Percentiles rank a stretch among this genome's conserved stretches.
phyloP scores from a whole-genome alignment of 2,797 vertebrate genomes.

The Brotula barbata region DNA sequence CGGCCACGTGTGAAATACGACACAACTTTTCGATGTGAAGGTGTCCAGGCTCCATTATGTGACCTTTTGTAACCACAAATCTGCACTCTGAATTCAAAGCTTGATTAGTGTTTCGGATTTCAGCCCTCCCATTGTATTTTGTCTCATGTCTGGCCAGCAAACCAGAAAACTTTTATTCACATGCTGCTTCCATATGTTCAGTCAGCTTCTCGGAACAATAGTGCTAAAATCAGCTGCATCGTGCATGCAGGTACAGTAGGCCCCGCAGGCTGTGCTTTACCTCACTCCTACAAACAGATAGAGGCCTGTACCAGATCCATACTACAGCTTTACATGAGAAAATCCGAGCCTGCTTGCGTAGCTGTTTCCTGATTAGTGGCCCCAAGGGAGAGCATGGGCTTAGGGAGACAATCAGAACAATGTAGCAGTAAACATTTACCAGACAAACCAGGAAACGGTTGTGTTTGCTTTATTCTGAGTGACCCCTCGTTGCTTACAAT shows the following conservation, averaged over 20 bases:
- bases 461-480: constrained; percentile 33
- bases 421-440: constrained; percentile 7
- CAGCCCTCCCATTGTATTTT: constrained; percentile 47
- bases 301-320: not conserved
- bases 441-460: constrained; percentile 23
- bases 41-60: constrained; percentile 38
- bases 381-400: constrained; percentile 2
- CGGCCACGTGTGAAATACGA: constrained; percentile 44
- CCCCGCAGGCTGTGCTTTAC: not conserved
- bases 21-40: constrained; percentile 31
- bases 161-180: constrained; percentile 45
- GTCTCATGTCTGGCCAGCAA: constrained; percentile 68
- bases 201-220: constrained; percentile 33
- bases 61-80: constrained; percentile 44
- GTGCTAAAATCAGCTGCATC: constrained; percentile 32
- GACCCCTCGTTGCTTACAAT: constrained; percentile 25
- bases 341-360: constrained; percentile 12
- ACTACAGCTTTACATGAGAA: constrained; percentile 2
- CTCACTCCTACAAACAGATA: not conserved
- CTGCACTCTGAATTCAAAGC: constrained; percentile 56
- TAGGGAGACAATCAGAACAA: constrained; percentile 16
- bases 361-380: constrained; percentile 22
- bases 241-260: constrained; percentile 2
- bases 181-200: constrained; percentile 67
- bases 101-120: constrained; percentile 58